Percentiles rank a stretch among this genome's conserved stretches.
Conservation (phyloP, 2,797 vertebrate species). For the Podargus strigoides region DNA sequence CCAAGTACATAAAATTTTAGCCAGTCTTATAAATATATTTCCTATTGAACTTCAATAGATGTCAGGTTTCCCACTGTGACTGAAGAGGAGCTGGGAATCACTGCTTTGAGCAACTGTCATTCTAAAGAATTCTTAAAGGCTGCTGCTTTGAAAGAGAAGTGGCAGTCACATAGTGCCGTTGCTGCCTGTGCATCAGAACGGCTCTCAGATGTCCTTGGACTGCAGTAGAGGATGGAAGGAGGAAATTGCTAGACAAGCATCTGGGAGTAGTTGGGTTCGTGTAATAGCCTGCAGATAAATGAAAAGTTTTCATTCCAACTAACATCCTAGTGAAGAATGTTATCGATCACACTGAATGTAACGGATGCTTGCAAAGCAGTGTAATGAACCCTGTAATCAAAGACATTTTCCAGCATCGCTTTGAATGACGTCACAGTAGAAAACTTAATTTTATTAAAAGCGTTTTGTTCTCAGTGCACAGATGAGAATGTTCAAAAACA, state of each 20-base stretch:
- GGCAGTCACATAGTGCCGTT: not conserved
- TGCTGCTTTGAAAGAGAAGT: not conserved
- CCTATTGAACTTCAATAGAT: constrained; percentile 11
- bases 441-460: not conserved
- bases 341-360: not conserved
- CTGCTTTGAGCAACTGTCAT: constrained; percentile 6
- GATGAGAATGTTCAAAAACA: not conserved
- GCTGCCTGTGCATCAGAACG: not conserved
- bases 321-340: not conserved
- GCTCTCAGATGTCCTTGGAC: not conserved
- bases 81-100: not conserved
- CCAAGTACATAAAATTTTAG: not conserved
- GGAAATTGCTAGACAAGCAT: not conserved
- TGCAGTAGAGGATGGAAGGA: not conserved
- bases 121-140: not conserved
- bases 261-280: not conserved
- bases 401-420: not conserved
- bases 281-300: not conserved
- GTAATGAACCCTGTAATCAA: not conserved
- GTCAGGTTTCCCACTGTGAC: not conserved
- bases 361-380: not conserved
- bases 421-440: not conserved
- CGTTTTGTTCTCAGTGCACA: not conserved
- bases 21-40: constrained; percentile 24
- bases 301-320: not conserved